Conservation (phyloP, 2,888 invertebrate species). For the Lobophora halterata region DNA sequence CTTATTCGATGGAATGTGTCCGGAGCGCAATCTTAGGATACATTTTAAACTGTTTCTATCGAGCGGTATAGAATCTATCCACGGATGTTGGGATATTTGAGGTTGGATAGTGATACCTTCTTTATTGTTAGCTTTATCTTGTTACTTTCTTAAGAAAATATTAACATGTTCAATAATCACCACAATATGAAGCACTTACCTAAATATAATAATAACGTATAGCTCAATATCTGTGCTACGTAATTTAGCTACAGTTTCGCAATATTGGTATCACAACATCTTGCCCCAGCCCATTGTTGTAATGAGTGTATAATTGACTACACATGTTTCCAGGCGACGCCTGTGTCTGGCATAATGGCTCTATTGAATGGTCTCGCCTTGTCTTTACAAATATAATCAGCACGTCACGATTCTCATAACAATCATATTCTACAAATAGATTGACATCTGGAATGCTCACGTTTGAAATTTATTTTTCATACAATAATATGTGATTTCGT, state of each 20-base stretch:
- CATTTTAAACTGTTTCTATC: no score
- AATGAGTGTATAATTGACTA: slow-evolving; percentile 32
- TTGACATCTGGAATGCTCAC: slow-evolving; percentile 10
- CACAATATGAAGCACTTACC: no score
- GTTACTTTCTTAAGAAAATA: no score
- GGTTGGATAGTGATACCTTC: no score
- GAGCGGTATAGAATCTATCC: no score
- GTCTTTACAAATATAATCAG: slow-evolving; percentile 24
- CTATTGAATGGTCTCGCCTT: slow-evolving; percentile 28
- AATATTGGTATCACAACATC: slow-evolving; percentile 23
- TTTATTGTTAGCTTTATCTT: no score
- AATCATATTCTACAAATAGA: slow-evolving; percentile 18
- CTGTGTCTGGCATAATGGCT: slow-evolving; percentile 29
- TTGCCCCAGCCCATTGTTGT: slow-evolving; percentile 28
- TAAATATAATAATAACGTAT: no score
- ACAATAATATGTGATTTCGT: slow-evolving; percentile 7
- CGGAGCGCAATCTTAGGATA: no score
- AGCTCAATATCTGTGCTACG: no score
- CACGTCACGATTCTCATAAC: slow-evolving; percentile 22
- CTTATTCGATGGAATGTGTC: no score
- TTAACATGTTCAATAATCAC: no score
- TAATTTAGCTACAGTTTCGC: slow-evolving; percentile 14
- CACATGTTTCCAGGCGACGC: slow-evolving; percentile 28
- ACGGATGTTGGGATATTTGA: no score
- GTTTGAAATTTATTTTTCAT: slow-evolving; percentile 8